Evolutionary conservation across 1,140 invertebrate genomes (phyloP).

Genomic region (Drosophila kikkawai): DNA sequence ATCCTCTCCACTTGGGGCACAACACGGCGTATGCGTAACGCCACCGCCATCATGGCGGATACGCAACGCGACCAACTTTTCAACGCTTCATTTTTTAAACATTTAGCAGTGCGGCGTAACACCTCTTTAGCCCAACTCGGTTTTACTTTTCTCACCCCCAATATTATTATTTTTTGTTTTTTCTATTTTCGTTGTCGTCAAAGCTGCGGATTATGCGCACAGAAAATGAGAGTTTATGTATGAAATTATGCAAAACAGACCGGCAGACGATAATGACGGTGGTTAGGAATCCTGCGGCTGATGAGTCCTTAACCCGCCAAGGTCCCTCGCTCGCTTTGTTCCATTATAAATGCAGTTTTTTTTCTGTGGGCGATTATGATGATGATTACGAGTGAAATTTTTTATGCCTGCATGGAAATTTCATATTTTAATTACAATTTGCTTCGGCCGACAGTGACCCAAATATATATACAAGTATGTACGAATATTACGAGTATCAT

Average conservation of each 20-base stretch:
- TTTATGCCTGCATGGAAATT: conserved; percentile 44
- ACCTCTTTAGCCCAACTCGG: conserved; percentile 49
- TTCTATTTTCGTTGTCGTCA: conserved; percentile 58
- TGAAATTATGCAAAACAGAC: conserved; percentile 71
- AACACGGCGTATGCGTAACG: conserved; percentile 65
- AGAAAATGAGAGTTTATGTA: conserved; percentile 74
- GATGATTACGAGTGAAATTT: conserved; percentile 38
- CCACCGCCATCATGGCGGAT: conserved; percentile 53
- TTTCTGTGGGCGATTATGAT: conserved; percentile 42
- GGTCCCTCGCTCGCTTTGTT: conserved; percentile 30
- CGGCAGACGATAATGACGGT: conserved; percentile 48
- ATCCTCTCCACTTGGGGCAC: conserved; percentile 49
- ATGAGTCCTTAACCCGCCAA: conserved; percentile 45
- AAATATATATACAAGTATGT: conserved; percentile 20
- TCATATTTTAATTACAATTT: conserved; percentile 72
- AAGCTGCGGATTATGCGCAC: conserved; percentile 69
- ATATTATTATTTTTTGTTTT: background rate
- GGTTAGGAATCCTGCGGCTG: conserved; percentile 38
- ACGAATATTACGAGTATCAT: background rate
- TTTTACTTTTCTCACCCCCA: conserved; percentile 8
- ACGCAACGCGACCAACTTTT: conserved; percentile 70
- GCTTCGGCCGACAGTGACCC: conserved; percentile 32
- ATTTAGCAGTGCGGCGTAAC: conserved; percentile 58
- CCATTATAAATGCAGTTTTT: conserved; percentile 35
- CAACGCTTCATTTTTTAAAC: conserved; percentile 74